Base-by-base conservation (phyloP, 2,797 vertebrate genomes). In the Anabacerthia variegaticeps region DNA sequence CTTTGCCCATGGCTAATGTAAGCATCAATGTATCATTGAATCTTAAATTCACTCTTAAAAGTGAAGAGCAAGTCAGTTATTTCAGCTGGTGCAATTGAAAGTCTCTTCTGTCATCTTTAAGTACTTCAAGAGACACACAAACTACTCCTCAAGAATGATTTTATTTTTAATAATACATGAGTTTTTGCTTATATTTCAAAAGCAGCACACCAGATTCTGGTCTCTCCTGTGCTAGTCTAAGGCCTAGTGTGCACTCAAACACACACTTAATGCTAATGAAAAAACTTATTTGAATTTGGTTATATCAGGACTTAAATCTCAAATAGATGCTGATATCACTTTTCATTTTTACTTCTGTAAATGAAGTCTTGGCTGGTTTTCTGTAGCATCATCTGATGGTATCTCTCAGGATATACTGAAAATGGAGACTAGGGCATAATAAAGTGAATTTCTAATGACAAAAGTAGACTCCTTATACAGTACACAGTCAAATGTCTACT, bases 21-120 rank as follows among this genome's bases (percentile, higher is more conserved):
- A 78, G 36, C 36, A 68, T 1, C 9, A 39, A 72, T 58, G 23
- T 21, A 78, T 77, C 68, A 51, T 0, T 44, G 75, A 73, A 82
- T 91, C 78, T 82, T 73, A 79, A 93, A 79, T 78, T 82, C 71
- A 63, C 59, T 89, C 84, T 91, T 89, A 62, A 4, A 88, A 12
- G 54, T 78, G 82, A 88, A 93, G 73, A 91, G 67, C 15, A 84
- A 68, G 39, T 39, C 46, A 58, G 65, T 89, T 91, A 77, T 95
- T 95, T 92, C 92, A 88, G 93, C 69, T 85, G 46, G 37, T 86
- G 69, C 69, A 72, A 90, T 0, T 86, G 73, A 72, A 94, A 72
- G 9, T 58, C 46, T 76, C 46, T 69, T 85, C 62, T 78, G 51
- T 67, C 69, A 84, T 36, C 66, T 3, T 76, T 62, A 88, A 86